Conservation (phyloP, 2,888 invertebrate species). For the Boloria euphrosyne region DNA sequence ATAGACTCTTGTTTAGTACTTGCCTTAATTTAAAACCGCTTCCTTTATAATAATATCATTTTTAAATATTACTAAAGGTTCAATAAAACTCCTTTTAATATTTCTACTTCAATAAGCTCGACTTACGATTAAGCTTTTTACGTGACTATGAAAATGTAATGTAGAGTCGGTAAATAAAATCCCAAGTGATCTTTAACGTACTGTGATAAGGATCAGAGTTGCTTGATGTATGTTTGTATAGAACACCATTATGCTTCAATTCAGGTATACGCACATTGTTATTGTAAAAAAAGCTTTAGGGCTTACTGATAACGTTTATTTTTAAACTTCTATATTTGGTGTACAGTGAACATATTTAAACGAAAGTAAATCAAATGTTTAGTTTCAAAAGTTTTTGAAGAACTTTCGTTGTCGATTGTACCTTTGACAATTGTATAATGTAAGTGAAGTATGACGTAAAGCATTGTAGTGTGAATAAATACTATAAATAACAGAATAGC, state of each 20-base stretch:
- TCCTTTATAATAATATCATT: too few species aligned
- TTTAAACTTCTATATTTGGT: not conserved
- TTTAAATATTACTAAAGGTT: too few species aligned
- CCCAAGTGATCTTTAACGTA: not conserved
- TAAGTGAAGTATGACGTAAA: conserved; percentile 25
- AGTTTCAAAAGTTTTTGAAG: not conserved
- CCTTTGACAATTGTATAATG: conserved; percentile 23
- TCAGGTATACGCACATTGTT: too few species aligned
- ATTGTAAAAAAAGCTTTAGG: conserved; percentile 5
- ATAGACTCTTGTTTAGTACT: too few species aligned
- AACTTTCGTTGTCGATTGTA: not conserved
- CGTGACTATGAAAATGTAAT: conserved; percentile 7
- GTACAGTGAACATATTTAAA: not conserved
- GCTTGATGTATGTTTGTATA: not conserved
- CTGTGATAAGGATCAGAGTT: not conserved
- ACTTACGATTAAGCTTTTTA: conserved; percentile 24
- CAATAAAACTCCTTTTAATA: not conserved
- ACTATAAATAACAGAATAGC: conserved; percentile 10
- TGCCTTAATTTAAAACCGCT: too few species aligned
- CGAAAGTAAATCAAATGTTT: not conserved
- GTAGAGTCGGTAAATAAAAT: not conserved
- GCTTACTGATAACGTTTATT: not conserved
- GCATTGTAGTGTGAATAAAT: conserved; percentile 8
- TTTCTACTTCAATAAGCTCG: conserved; percentile 18
- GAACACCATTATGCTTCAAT: too few species aligned